Percentiles rank a stretch among this genome's conserved stretches.
These are phyloP conservation scores for Neopipo cinnamomea DNA, from an alignment of 2,113 vertebrate genomes.

Conservation along the genomic window DNA sequence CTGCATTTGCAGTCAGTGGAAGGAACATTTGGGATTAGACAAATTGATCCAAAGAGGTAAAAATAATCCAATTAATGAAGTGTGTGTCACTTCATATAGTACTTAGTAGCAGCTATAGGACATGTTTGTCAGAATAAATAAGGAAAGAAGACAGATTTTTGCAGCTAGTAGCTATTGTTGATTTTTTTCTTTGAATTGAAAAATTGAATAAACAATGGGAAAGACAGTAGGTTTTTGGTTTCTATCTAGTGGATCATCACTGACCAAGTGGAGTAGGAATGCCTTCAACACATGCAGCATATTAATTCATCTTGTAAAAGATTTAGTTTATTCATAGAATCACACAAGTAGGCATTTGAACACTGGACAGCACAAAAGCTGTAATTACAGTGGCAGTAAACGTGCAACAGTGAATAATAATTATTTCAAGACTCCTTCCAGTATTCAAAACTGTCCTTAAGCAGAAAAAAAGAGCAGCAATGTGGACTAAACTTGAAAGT, in stretches of 20 bases:
- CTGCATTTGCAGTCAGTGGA: not conserved
- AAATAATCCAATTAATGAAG: not conserved
- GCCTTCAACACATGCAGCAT: not conserved
- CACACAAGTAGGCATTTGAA: not conserved
- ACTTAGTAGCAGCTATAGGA: not conserved
- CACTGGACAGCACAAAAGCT: not conserved
- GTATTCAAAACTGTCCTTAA: not conserved
- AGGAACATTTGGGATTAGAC: not conserved
- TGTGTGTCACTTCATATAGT: not conserved
- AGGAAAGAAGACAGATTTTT: not conserved
- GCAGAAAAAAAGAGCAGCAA: not conserved
- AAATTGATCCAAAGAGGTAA: not conserved
- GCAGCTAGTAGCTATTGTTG: not conserved
- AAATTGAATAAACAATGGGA: not conserved
- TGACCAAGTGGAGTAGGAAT: not conserved
- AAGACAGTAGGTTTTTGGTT: not conserved
- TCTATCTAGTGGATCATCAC: not conserved
- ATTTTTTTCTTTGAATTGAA: not conserved
- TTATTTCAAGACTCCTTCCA: not conserved
- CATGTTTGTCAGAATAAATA: not conserved
- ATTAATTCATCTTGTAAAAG: not conserved
- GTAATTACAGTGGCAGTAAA: not conserved
- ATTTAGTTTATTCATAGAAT: not conserved
- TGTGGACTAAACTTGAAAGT: not conserved
- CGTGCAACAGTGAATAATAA: not conserved